phyloP scores from a whole-genome alignment of 1,140 invertebrate genomes.

The Drosophila parvula region DNA sequence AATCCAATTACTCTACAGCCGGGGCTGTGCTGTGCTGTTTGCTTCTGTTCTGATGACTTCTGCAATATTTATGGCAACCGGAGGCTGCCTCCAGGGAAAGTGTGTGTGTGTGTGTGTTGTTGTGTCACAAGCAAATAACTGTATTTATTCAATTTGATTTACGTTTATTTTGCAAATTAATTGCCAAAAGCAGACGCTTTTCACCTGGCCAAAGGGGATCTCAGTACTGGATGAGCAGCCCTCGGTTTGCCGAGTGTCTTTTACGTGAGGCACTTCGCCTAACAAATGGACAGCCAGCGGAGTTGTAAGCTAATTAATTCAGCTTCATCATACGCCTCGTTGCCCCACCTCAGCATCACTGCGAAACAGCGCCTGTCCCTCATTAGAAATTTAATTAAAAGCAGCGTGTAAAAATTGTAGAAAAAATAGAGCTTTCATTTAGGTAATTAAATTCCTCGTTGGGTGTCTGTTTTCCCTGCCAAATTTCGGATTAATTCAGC shows the following conservation, averaged over 20 bases:
- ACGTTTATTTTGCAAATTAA: conserved; percentile 52
- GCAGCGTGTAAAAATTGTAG: conserved; percentile 30
- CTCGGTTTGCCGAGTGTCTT: conserved; percentile 25
- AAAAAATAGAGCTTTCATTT: conserved; percentile 29
- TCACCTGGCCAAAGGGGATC: conserved; percentile 1
- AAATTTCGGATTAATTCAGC: conserved; percentile 4
- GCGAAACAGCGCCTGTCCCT: conserved; percentile 17
- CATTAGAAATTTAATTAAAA: conserved; percentile 55
- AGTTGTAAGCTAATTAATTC: conserved; percentile 55
- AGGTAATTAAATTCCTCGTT: conserved; percentile 35
- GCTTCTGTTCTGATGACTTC: conserved; percentile 34
- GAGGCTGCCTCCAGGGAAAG: conserved; percentile 6
- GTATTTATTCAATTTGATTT: conserved; percentile 52
- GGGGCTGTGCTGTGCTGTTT: conserved; percentile 23
- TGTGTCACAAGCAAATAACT: conserved; percentile 41
- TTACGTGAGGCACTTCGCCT: conserved; percentile 1
- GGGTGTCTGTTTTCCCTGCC: neutral
- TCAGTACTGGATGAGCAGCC: conserved; percentile 11
- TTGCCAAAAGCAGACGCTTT: conserved; percentile 16
- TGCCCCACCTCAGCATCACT: neutral
- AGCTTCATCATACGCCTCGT: conserved; percentile 45
- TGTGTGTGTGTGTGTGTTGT: neutral
- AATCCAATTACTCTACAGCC: conserved; percentile 39
- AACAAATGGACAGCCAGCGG: conserved; percentile 23
- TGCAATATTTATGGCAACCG: conserved; percentile 42